Conservation (phyloP, 2,113 vertebrate genomes). For the Hypomesus transpacificus region DNA sequence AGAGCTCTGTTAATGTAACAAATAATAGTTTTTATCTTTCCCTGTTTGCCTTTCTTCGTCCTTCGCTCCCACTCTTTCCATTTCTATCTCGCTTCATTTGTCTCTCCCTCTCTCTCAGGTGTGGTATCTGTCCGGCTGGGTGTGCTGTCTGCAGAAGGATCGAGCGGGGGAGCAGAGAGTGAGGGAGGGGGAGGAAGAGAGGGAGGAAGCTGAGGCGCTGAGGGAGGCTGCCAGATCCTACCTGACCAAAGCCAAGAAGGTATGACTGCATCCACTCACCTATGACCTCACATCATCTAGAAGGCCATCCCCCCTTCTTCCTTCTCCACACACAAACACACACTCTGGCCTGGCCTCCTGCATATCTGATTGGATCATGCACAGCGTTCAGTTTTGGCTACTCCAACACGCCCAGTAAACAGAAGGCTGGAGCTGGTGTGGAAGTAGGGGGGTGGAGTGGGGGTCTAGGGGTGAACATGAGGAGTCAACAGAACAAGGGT, state of each 20-base stretch:
- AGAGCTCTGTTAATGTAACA: constrained; percentile 32
- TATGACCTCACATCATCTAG: background rate
- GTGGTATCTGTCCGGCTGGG: constrained; percentile 75
- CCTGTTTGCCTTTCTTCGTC: background rate
- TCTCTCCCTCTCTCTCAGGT: constrained; percentile 66
- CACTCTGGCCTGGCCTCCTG: constrained; percentile 1
- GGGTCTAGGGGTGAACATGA: too few species aligned
- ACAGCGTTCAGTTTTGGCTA: background rate
- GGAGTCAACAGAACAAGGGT: too few species aligned
- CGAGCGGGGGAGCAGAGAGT: constrained; percentile 63
- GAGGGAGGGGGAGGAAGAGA: constrained; percentile 55
- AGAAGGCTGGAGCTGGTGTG: too few species aligned
- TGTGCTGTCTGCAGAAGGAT: constrained; percentile 70
- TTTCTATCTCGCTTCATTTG: background rate
- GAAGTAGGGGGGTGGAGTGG: too few species aligned
- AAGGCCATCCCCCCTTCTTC: background rate
- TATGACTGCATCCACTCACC: constrained; percentile 32
- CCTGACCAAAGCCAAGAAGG: constrained; percentile 73
- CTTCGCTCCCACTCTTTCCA: constrained; percentile 29
- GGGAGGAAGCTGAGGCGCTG: constrained; percentile 66
- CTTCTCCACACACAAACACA: constrained; percentile 10
- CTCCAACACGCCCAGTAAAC: too few species aligned
- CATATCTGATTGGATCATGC: background rate
- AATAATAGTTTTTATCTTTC: background rate
- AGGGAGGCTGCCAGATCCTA: constrained; percentile 67